Conservation (phyloP, 2,113 vertebrate species). For the Nipponia nippon region DNA sequence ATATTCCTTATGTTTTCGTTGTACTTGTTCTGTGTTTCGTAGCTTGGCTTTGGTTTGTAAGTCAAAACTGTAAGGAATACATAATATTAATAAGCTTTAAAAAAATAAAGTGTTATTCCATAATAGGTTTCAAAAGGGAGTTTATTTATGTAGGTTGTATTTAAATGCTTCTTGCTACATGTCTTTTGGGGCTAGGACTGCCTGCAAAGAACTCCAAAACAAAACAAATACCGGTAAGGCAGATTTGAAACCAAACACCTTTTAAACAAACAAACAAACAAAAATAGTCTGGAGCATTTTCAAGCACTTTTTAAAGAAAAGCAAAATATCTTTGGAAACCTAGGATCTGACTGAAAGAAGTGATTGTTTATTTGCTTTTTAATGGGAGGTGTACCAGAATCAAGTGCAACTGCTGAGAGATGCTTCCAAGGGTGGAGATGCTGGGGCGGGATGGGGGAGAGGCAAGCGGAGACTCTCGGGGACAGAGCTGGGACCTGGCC, state of each 20-base stretch:
- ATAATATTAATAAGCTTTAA: not conserved
- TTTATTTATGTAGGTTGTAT: not conserved
- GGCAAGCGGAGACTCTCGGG: accelerated
- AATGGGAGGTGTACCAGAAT: not conserved
- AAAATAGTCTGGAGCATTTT: not conserved
- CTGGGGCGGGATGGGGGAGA: not conserved
- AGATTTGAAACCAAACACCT: not conserved
- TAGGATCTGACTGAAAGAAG: not conserved
- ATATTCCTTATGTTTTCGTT: not conserved
- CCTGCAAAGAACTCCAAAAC: not conserved
- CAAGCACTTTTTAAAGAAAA: not conserved
- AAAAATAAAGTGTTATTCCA: not conserved
- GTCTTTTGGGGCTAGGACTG: not conserved
- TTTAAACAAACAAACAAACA: not conserved
- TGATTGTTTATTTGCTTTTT: not conserved
- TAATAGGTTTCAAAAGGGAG: not conserved
- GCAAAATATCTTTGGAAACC: not conserved
- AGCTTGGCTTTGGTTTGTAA: not conserved
- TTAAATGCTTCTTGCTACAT: not conserved
- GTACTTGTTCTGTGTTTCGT: not conserved
- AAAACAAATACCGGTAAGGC: not conserved
- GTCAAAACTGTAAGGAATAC: not conserved
- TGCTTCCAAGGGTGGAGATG: not conserved
- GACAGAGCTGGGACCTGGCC: not conserved
- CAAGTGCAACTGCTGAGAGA: not conserved